Conservation (phyloP, 1,140 invertebrate species). For the Macrotrachela quadricornifera region DNA sequence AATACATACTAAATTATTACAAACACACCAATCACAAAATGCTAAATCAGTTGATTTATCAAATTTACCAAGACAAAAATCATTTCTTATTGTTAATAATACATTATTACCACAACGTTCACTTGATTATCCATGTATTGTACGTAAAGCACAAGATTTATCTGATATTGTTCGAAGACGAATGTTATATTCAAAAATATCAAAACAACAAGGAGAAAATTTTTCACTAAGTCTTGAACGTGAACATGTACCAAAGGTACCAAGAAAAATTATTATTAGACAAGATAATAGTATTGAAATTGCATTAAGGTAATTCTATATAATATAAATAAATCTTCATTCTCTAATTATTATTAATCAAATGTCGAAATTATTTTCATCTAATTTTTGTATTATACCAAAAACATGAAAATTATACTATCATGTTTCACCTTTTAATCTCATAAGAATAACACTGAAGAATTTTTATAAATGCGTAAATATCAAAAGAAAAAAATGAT, state of each 20-base stretch:
- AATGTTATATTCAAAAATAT: constrained; percentile 4
- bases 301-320: no score
- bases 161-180: constrained; percentile 7
- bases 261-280: constrained; percentile 4
- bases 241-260: constrained; percentile 4
- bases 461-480: no score
- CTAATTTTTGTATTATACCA: no score
- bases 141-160: constrained; percentile 3
- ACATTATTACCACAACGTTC: constrained; percentile 1
- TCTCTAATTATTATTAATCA: no score
- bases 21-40: no score
- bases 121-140: constrained; percentile 8
- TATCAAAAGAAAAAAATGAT: no score
- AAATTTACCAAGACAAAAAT: constrained; percentile 1
- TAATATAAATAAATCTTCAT: no score
- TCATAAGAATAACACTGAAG: no score
- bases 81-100: background rate
- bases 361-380: no score
- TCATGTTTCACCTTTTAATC: no score
- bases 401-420: no score
- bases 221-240: constrained; percentile 3
- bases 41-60: constrained; percentile 4
- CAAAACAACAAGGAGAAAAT: background rate
- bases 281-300: constrained; percentile 9
- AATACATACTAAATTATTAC: no score